phyloP scores from a whole-genome alignment of 2,888 invertebrate species.

The Rhingia campestris region DNA sequence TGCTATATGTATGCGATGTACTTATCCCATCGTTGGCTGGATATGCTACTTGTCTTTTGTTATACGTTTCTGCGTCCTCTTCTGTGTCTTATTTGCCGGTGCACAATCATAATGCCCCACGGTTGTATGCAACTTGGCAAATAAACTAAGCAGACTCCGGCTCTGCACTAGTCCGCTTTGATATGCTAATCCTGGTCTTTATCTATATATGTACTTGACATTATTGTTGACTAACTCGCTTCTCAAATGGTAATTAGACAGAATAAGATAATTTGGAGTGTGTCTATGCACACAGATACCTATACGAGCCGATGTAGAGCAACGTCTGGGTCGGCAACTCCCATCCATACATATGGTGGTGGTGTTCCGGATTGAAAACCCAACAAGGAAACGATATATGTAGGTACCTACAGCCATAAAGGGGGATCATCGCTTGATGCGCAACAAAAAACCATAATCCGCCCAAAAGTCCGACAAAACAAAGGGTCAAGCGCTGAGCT shows the following conservation, averaged over 20 bases:
- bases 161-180: conserved; percentile 68
- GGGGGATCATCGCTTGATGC: not conserved
- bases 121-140: conserved; percentile 69
- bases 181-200: conserved; percentile 73
- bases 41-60: conserved; percentile 73
- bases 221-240: conserved; percentile 74
- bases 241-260: conserved; percentile 74
- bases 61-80: conserved; percentile 48
- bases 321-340: conserved; percentile 66
- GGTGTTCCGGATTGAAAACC: conserved; percentile 13
- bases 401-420: not conserved
- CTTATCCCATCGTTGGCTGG: conserved; percentile 49
- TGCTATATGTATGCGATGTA: conserved; percentile 34
- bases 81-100: conserved; percentile 60
- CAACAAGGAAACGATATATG: not conserved
- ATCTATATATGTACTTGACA: conserved; percentile 71
- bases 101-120: conserved; percentile 73
- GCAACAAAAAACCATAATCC: conserved; percentile 54
- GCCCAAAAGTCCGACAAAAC: conserved; percentile 51
- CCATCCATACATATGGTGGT: not conserved
- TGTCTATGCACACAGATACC: conserved; percentile 54
- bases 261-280: conserved; percentile 72
- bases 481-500: conserved; percentile 73
- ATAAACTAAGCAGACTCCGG: conserved; percentile 60
- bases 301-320: conserved; percentile 41